Evolutionary conservation across 92 coral and sea anemone species (phyloP), one percentile per base, ranked within the genome.

Genomic region (Paragorgia papillata): DNA sequence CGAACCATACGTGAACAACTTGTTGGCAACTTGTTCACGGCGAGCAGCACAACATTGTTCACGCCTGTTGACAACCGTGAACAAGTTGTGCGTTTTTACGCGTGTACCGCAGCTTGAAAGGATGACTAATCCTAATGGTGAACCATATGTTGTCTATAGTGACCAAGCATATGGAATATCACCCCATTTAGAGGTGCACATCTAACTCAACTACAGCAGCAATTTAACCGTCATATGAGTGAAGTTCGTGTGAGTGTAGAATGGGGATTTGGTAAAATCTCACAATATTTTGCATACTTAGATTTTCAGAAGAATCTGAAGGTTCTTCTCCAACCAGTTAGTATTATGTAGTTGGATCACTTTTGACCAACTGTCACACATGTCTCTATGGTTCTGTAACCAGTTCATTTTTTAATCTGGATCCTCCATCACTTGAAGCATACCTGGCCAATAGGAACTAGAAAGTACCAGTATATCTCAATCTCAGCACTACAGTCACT

Each of bases 121-220:
- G 91, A 88, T 1, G 74, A 83, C 21, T 88, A 88, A 19, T 87
- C 83, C 43, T 46, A n/a, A n/a, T n/a, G n/a, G n/a, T n/a, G n/a
- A n/a, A n/a, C n/a, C n/a, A n/a, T n/a, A n/a, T n/a, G n/a, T 82
- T 0, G 50, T 80, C 14, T 80, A 85, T 80, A 85, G 89, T 5
- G 90, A 83, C 66, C 87, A 83, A 21, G 82, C 88, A 26, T 87
- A 87, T 74, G 85, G 88, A 14, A 14, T 87, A 50, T 87, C n/a
- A 67, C 85, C 0, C 88, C 88, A 7, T 87, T 50, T 44, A 43
- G 90, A 10, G 88, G 85, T 9, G 90, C 85, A 18, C 73, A 46
- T 5, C 54, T 87, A 7, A 61, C 79, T 3, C n/a, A n/a, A n/a
- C n/a, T n/a, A n/a, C n/a, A n/a, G n/a, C 63, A n/a, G n/a, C n/a